Evolutionary conservation across 2,113 vertebrate species (phyloP), one percentile per base, ranked within the genome.

Genomic region (Labeo rohita): DNA sequence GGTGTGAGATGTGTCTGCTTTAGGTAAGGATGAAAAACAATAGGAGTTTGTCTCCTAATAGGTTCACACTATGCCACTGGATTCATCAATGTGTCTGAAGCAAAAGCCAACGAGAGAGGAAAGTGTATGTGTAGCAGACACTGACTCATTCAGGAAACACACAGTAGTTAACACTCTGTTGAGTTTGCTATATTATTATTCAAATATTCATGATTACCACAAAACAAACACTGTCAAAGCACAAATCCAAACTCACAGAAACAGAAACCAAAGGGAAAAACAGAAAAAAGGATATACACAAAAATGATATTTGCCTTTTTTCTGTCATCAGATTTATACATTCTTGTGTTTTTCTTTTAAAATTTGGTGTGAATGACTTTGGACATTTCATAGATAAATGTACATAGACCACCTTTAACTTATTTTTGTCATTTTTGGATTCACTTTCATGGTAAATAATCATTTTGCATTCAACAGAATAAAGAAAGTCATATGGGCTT

Each of bases 1-100:
- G 77, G 36, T 61, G 75, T 54, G 75, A 54, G 23, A 77, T 54
- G 50, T 36, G 50, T 77, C 74, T 77, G 34, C 72, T 77, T 77
- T 54, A 54, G 47, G 74, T 59, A 52, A 8, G 54, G 18, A 79
- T 23, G 49, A 28, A 77, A 77, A 16, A 54, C 23, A 75, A 50
- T 0, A 49, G 28, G 2, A 16, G 23, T 72, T 39, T 72, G 68
- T 36, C 28, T 36, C 3, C 13, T 54, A 79, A 79, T 15, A 61
- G 54, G 52, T 43, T 79, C 34, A 45, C 11, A 0, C 77, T 39
- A 79, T 43, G 54, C 34, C 52, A 79, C 50, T 39, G 76, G 28
- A 54, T 59, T 39, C 52, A 21, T 79, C 7, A 79, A 59, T 13
- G 28, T 54, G 76, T 61, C 18, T 52, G 49, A 36, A 50, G 23